Percentiles rank a stretch among this genome's conserved stretches.
Evolutionary conservation across 2,113 vertebrate genomes (phyloP).

Genomic region (Solea senegalensis): DNA sequence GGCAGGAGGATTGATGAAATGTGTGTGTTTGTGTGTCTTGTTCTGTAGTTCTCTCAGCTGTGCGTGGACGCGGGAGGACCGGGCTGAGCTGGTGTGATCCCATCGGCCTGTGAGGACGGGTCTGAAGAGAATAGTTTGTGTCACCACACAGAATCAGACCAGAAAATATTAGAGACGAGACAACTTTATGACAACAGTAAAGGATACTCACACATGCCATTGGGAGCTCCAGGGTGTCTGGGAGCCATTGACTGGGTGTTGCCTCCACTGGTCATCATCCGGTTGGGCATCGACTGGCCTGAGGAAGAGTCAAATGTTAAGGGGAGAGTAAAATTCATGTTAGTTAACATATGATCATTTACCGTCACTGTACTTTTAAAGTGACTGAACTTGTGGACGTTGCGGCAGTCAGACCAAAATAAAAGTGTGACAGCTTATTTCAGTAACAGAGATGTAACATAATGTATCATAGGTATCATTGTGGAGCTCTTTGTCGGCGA

Average conservation of each 20-base stretch:
- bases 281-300: constrained; percentile 82
- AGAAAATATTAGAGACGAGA: background rate
- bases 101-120: constrained; percentile 83
- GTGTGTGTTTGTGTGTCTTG: constrained; percentile 1
- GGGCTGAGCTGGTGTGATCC: constrained; percentile 81
- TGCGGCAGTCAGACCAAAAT: too few relatives aligned
- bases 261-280: constrained; percentile 79
- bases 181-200: background rate
- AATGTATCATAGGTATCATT: too few relatives aligned
- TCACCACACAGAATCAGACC: background rate
- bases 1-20: background rate
- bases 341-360: background rate
- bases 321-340: background rate
- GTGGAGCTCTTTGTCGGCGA: too few relatives aligned
- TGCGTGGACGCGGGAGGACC: constrained; percentile 73
- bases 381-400: too few relatives aligned
- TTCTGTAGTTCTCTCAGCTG: constrained; percentile 46
- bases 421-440: too few relatives aligned
- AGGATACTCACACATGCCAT: constrained; percentile 91
- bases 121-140: constrained; percentile 22
- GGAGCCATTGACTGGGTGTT: constrained; percentile 79
- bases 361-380: background rate
- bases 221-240: constrained; percentile 85
- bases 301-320: background rate
- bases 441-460: too few relatives aligned